phyloP scores from a whole-genome alignment of 1,140 invertebrate genomes.

The Lepidotrigona ventralis region DNA sequence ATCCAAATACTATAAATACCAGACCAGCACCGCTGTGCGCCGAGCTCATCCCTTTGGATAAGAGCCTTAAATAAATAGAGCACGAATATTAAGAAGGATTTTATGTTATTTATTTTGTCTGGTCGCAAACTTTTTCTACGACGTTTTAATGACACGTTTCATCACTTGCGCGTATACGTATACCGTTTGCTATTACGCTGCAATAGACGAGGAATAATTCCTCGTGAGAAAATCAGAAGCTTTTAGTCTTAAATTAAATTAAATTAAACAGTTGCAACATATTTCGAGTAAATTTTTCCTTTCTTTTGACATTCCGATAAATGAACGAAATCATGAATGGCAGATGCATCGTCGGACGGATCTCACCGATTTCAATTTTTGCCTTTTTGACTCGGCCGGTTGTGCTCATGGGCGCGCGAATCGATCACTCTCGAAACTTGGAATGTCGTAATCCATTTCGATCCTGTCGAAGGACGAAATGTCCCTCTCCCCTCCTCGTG shows the following conservation, averaged over 20 bases:
- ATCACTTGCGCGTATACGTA: background rate
- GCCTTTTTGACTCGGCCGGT: conserved; percentile 20
- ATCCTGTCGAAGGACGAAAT: conserved; percentile 61
- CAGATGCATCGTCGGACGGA: background rate
- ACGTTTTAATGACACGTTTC: conserved; percentile 5
- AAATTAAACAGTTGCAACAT: too few species aligned
- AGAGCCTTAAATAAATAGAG: conserved; percentile 72
- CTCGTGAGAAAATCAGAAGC: background rate
- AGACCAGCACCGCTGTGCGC: conserved; percentile 57
- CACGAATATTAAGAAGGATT: conserved; percentile 59
- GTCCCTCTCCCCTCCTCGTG: conserved; percentile 45
- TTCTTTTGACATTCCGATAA: background rate
- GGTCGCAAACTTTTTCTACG: conserved; percentile 10
- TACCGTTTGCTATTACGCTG: too few species aligned
- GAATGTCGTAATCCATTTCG: conserved; percentile 58
- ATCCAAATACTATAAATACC: conserved; percentile 78
- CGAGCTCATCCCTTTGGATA: conserved; percentile 60
- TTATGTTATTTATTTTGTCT: conserved; percentile 61
- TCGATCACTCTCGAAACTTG: conserved; percentile 49
- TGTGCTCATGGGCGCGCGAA: conserved; percentile 13
- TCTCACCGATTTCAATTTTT: conserved; percentile 23
- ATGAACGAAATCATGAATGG: conserved; percentile 37
- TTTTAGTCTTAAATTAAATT: background rate
- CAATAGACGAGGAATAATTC: background rate
- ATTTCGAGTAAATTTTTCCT: conserved; percentile 10